phyloP scores from a whole-genome alignment of 2,797 vertebrate genomes.

The Dendrocincla tyrannina region DNA sequence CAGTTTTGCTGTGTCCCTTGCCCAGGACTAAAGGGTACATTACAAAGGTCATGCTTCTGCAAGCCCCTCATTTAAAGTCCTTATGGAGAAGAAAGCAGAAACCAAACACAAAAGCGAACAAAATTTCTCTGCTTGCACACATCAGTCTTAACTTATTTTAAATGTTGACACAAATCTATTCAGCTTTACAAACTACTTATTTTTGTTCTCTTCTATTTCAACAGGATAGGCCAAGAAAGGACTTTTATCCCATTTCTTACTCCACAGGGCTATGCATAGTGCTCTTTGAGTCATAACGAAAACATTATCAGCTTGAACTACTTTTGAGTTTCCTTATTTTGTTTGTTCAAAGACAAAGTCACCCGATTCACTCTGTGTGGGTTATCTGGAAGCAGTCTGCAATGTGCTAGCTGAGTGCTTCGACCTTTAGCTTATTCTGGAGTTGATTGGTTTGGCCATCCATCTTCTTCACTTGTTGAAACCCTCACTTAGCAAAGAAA shows the following conservation, averaged over 20 bases:
- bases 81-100: not conserved
- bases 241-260: not conserved
- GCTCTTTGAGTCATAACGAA: not conserved
- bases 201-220: not conserved
- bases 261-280: not conserved
- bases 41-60: not conserved
- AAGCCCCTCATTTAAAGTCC: not conserved
- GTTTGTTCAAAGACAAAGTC: constrained; percentile 1
- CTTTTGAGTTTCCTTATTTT: constrained; percentile 12
- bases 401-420: not conserved
- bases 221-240: not conserved
- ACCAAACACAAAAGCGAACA: not conserved
- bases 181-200: not conserved
- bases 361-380: not conserved
- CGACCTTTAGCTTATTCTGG: constrained; percentile 41
- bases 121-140: not conserved
- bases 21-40: not conserved
- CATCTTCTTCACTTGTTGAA: constrained; percentile 58
- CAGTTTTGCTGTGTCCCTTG: not conserved
- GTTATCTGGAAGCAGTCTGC: constrained; percentile 21
- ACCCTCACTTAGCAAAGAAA: constrained; percentile 47
- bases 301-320: constrained; percentile 9
- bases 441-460: constrained; percentile 34
- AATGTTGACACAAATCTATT: not conserved
- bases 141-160: not conserved